Base-by-base conservation (phyloP, 2,113 vertebrate species). In the Bubalus kerabau region DNA sequence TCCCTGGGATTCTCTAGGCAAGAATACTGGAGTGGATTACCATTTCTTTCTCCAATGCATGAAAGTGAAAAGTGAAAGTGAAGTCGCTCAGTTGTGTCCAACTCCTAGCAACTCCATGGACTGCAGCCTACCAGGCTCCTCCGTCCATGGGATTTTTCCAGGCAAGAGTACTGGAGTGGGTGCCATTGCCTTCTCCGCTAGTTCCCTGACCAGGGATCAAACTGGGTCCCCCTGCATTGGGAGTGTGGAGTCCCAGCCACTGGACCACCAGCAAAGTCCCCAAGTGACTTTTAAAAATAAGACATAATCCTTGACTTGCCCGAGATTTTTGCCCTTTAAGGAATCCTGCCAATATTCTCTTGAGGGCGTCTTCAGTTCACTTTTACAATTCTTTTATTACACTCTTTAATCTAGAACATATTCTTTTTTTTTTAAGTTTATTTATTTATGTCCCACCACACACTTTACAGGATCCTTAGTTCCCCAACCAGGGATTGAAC, bases 381-480 rank as follows among this genome's bases (percentile, higher is more conserved):
- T 91, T 95, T 92, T 80, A 36, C 80, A 62, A 36, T 91, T 91
- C 80, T 74, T 57, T 85, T 94, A 80, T 86, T 89, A 88, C 30
- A 50, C 13, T 91, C 43, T 90, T 54, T 91, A 89, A 56, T 78
- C 50, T 94, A 83, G 83, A 94, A 87, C 4, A 76, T n/a, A 71
- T 71, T 71, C n/a, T 64, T 62, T 32, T 32, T 32, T 32, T 32
- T 64, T 64, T 16, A 60, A 74, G 36, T 74, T 74, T 40, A 36
- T 74, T 21, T 67, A 67, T 67, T 67, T 71, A 40, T 74, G 67
- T 74, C 67, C 67, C 36, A 74, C 67, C 21, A 40, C 67, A 74
- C 21, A 74, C 67, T 40, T 74, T 74, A 74, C 67, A 74, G 19
- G 11, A 74, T 24, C 67, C n/a, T 40, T 74, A 24, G 67, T 74